A percentile compares a stretch with the other conserved stretches of the same genome.
Conservation (phyloP, 2,113 vertebrate species). For the Artemisiospiza belli region DNA sequence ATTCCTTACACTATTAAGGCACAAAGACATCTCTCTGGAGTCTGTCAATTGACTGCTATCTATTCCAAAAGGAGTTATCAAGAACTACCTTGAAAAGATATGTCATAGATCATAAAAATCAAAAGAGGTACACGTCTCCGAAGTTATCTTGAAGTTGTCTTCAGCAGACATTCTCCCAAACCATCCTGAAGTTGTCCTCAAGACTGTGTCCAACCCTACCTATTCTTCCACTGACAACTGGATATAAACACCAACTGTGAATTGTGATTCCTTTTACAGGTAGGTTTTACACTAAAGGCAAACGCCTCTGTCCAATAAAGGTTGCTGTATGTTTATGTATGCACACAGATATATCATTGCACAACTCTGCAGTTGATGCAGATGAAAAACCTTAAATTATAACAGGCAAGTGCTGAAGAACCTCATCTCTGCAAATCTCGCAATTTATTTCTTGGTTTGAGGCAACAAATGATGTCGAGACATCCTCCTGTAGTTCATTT, state of each 20-base stretch:
- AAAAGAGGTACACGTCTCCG: not conserved
- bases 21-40: not conserved
- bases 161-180: not conserved
- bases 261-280: not conserved
- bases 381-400: not conserved
- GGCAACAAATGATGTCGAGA: not conserved
- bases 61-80: not conserved
- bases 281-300: not conserved
- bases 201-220: not conserved
- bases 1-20: not conserved
- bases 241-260: not conserved
- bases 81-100: not conserved
- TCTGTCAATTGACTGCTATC: not conserved
- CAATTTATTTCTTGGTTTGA: not conserved
- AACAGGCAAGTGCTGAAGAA: not conserved
- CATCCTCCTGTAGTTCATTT: not conserved
- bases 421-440: not conserved
- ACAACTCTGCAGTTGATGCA: not conserved
- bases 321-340: not conserved
- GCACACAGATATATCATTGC: not conserved
- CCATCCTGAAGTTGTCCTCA: not conserved
- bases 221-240: not conserved
- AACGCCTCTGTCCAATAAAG: not conserved
- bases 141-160: not conserved
- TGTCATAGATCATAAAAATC: fast-evolving